phyloP scores from a whole-genome alignment of 2,797 vertebrate species.

The Fundulus diaphanus region DNA sequence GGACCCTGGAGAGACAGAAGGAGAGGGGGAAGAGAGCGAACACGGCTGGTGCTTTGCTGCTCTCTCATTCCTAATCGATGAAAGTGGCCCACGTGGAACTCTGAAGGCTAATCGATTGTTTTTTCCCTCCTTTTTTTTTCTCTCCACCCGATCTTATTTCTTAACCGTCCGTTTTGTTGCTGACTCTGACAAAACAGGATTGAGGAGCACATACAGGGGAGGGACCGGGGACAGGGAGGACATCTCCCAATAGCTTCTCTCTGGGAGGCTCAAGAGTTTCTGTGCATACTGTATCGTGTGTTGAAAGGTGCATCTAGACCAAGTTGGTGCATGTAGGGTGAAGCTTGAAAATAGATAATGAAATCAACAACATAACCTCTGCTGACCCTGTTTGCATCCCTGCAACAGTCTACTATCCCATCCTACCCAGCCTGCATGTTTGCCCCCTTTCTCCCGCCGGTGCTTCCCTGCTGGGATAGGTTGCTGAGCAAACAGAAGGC shows the following conservation, averaged over 20 bases:
- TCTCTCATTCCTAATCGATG: constrained; percentile 82
- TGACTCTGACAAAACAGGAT: constrained; percentile 83
- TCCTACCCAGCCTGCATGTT: constrained; percentile 54
- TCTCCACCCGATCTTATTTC: constrained; percentile 65
- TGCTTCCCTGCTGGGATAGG: constrained; percentile 62
- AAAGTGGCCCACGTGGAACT: constrained; percentile 82
- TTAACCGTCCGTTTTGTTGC: constrained; percentile 83
- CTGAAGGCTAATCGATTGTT: constrained; percentile 87
- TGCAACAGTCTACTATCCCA: constrained; percentile 30
- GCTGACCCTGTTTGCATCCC: constrained; percentile 65
- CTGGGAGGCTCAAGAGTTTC: constrained; percentile 51
- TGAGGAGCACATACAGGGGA: constrained; percentile 60
- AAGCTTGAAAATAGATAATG: constrained; percentile 46
- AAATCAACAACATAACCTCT: constrained; percentile 65
- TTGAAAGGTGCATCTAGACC: constrained; percentile 1
- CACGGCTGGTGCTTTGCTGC: constrained; percentile 73
- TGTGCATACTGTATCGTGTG: constrained; percentile 13
- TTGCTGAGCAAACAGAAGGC: constrained; percentile 78
- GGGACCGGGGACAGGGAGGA: constrained; percentile 26
- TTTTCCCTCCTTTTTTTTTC: constrained; percentile 19
- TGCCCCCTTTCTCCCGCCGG: constrained; percentile 44
- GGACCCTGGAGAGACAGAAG: constrained; percentile 75
- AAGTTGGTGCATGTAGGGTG: constrained; percentile 19
- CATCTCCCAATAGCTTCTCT: constrained; percentile 70
- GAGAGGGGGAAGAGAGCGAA: constrained; percentile 53